Base-by-base conservation (phyloP, 2,888 invertebrate genomes). In the Drosophila kuntzei region DNA sequence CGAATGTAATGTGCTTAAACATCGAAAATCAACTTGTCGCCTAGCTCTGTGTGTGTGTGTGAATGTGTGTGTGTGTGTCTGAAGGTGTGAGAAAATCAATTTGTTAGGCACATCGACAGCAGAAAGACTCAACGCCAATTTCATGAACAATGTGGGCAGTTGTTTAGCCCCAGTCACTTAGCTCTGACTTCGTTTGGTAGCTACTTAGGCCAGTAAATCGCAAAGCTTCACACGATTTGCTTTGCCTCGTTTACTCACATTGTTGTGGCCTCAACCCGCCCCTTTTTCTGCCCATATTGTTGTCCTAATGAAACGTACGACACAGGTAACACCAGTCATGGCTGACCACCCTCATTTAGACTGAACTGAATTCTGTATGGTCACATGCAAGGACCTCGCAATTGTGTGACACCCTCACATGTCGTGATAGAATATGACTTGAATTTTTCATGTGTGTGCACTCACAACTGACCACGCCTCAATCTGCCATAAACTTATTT, bases 41-140 rank as follows among this genome's bases (percentile, higher is more conserved):
- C 51, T 39, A 25, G 12, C 4, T 39, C 11, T 43, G 9, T 32
- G 4, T 8, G 2, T 47, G 12, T 16, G n/a, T 39, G 20, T 51
- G 25, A n/a, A n/a, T 49, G 27, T 18, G 43, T 34, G 49, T 11
- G 43, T 58, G 55, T 46, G 41, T 20, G 18, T 20, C 18, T 36
- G 44, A 9, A 41, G 73, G 75, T 76, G 81, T 85, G 85, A 71
- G 85, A 85, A 85, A 85, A 85, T 85, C 85, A 85, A 85, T 83
- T 83, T 83, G 67, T 73, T 49, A 53, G 73, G 63, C 69, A 63
- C 55, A 61, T 66, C 71, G 66, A 70, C 57, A 58, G 58, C 44
- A 55, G 46, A 50, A 57, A 54, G 60, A 53, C 51, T 58, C 67
- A 20, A 59, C 44, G 63, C 36, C 63, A 63, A 54, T 37, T 46